Evolutionary conservation across 2,888 invertebrate species (phyloP).

Genomic region (Sminthurinus aureus): DNA sequence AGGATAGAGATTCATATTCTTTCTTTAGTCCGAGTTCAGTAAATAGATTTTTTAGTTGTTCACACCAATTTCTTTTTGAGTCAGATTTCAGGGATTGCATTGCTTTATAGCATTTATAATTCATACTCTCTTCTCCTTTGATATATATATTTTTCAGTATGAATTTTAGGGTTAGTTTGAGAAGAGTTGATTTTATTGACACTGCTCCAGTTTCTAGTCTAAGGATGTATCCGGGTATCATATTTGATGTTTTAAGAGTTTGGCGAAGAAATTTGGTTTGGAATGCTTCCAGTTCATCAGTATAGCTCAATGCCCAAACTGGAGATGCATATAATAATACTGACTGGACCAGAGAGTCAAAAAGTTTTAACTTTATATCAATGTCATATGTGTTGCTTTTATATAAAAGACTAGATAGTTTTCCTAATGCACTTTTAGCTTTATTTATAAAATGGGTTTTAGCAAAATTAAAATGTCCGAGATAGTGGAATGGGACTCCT

Average conservation of each 20-base stretch:
- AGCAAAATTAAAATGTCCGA: neutral
- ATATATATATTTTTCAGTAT: neutral
- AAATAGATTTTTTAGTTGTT: no score
- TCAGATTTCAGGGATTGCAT: no score
- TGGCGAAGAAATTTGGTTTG: constrained; percentile 5
- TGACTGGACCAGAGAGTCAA: neutral
- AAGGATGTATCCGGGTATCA: no score
- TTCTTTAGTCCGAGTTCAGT: no score
- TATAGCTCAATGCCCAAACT: constrained; percentile 6
- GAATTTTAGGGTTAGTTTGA: neutral
- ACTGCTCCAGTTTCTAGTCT: neutral
- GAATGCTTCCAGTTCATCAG: constrained; percentile 2
- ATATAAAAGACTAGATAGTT: neutral
- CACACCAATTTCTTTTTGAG: no score
- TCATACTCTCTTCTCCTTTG: neutral
- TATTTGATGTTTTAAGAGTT: neutral
- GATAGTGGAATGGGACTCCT: neutral
- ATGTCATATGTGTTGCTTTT: neutral
- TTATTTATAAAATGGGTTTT: neutral
- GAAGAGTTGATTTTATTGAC: neutral
- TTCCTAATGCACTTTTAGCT: neutral
- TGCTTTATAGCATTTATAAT: neutral
- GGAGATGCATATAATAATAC: constrained; percentile 7
- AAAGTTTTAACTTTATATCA: neutral
- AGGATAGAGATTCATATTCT: no score